Percentiles rank a stretch among this genome's conserved stretches.
These are phyloP conservation scores for Gnathonemus longibarbis DNA, from an alignment of 2,113 vertebrate species.

Conservation along the genomic window DNA sequence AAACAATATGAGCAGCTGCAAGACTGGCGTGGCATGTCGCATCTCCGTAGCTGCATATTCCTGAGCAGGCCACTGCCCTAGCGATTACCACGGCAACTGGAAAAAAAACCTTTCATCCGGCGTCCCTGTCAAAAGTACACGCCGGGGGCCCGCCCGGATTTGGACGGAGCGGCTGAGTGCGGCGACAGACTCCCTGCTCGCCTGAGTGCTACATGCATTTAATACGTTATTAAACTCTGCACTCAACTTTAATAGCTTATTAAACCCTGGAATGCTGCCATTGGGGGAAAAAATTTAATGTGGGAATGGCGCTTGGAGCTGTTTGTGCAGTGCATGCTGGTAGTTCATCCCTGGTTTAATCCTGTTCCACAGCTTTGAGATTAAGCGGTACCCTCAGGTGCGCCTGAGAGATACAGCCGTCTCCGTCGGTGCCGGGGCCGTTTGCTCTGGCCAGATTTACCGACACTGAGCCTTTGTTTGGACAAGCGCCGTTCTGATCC, in stretches of 20 bases:
- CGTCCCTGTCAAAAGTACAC: slow-evolving; percentile 19
- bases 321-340: slow-evolving; percentile 28
- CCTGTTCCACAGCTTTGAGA: slow-evolving; percentile 31
- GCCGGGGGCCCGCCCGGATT: slow-evolving; percentile 22
- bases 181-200: slow-evolving; percentile 38
- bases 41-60: neutral
- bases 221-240: slow-evolving; percentile 42
- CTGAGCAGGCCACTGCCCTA: neutral
- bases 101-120: neutral
- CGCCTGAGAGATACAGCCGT: slow-evolving; percentile 29
- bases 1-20: neutral
- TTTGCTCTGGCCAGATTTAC: slow-evolving; percentile 22
- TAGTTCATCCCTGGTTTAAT: slow-evolving; percentile 35
- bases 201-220: slow-evolving; percentile 47
- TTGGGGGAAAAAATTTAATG: slow-evolving; percentile 16
- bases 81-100: neutral
- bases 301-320: slow-evolving; percentile 25
- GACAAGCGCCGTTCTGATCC: slow-evolving; percentile 27
- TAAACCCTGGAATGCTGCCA: slow-evolving; percentile 21
- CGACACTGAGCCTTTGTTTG: slow-evolving; percentile 17
- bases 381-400: slow-evolving; percentile 32
- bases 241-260: slow-evolving; percentile 47
- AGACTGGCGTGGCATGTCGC: neutral
- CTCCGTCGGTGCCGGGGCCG: slow-evolving; percentile 12
- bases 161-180: neutral